Conservation (phyloP, 1,140 invertebrate genomes). For the Thaumetopoea pityocampa region DNA sequence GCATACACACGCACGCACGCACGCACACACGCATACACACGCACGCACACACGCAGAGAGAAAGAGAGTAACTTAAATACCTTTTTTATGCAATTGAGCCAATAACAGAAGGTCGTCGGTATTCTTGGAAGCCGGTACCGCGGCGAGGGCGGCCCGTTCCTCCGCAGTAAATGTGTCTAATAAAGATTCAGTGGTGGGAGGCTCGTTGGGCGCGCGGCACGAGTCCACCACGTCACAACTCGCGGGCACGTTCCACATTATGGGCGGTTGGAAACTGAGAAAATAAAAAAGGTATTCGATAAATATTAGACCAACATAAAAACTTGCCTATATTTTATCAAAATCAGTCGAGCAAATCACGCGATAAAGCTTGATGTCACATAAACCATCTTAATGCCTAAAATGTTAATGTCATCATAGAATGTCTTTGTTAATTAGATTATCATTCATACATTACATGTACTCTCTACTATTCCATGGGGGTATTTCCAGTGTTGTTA, state of each 20-base stretch:
- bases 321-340: not conserved
- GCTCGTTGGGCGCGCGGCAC: constrained; percentile 37
- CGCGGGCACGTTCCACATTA: constrained; percentile 48
- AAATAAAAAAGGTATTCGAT: not conserved
- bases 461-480: too few relatives aligned
- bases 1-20: too few relatives aligned
- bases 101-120: constrained; percentile 88
- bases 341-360: not conserved
- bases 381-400: too few relatives aligned
- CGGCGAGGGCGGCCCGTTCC: constrained; percentile 80
- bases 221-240: constrained; percentile 51
- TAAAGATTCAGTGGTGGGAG: constrained; percentile 46
- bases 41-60: too few relatives aligned
- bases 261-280: constrained; percentile 67
- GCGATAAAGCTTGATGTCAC: too few relatives aligned
- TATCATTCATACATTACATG: too few relatives aligned
- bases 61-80: constrained; percentile 19
- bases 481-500: too few relatives aligned
- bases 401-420: too few relatives aligned
- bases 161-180: constrained; percentile 80
- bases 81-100: constrained; percentile 80
- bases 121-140: constrained; percentile 81
- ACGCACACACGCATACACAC: too few relatives aligned
- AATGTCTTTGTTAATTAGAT: too few relatives aligned
- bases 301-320: not conserved